Evolutionary conservation across 1,140 invertebrate species (phyloP).

Genomic region (Epicauta chinensis): DNA sequence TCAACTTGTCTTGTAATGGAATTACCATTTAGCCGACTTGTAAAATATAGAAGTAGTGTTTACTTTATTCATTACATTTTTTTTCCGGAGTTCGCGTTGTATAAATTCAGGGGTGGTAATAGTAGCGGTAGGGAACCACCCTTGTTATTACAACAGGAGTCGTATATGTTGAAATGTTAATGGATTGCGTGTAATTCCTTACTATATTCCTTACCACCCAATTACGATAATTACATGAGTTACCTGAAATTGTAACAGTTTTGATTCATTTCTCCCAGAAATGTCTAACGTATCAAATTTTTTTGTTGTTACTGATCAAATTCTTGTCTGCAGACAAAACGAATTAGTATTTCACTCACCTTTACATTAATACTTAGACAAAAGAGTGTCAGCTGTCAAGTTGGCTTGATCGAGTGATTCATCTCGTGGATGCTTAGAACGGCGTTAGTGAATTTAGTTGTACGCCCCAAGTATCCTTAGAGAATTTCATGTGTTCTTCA

Average conservation of each 20-base stretch:
- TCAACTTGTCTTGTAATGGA: conserved; percentile 22
- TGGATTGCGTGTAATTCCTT: too few relatives aligned
- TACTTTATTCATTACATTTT: conserved; percentile 20
- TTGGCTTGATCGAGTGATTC: conserved; percentile 37
- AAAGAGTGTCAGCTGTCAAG: conserved; percentile 31
- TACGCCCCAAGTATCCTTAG: conserved; percentile 13
- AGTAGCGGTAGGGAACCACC: conserved; percentile 20
- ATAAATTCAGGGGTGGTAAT: conserved; percentile 16
- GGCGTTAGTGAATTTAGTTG: conserved; percentile 19
- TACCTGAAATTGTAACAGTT: too few relatives aligned
- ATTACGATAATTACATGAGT: too few relatives aligned
- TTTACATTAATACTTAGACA: conserved; percentile 4
- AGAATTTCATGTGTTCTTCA: conserved; percentile 2
- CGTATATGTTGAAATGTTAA: conserved; percentile 29
- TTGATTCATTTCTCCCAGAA: too few relatives aligned
- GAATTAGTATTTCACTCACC: conserved; percentile 10
- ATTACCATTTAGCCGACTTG: conserved; percentile 34
- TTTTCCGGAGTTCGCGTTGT: conserved; percentile 9
- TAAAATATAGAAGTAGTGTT: conserved; percentile 30
- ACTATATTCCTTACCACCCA: too few relatives aligned
- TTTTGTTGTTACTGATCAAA: too few relatives aligned
- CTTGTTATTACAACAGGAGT: conserved; percentile 29
- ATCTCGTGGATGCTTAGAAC: conserved; percentile 28
- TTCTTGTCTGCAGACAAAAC: neutral
- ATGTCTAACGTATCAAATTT: too few relatives aligned